These are phyloP conservation scores for Choreutis nemorana DNA, from an alignment of 2,888 invertebrate species.

Conservation along the genomic window DNA sequence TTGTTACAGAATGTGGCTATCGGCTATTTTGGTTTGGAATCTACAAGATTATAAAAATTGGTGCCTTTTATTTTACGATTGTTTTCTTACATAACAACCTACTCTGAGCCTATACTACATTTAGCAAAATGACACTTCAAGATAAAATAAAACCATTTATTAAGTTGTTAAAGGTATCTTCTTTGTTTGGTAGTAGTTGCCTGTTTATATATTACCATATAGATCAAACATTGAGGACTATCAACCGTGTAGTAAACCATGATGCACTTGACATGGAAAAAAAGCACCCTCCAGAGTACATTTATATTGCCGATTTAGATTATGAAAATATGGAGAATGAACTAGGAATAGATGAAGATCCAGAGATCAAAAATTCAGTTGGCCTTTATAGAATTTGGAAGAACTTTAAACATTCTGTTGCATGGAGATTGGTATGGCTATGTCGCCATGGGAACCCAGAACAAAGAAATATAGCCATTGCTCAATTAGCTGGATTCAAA, in stretches of 20 bases:
- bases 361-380: constrained; percentile 26
- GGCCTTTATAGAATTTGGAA: constrained; percentile 64
- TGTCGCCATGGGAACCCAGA: constrained; percentile 70
- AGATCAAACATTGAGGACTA: constrained; percentile 24
- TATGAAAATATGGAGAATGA: constrained; percentile 28
- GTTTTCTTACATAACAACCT: too few species aligned
- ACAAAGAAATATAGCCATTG: constrained; percentile 71
- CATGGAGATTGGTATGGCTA: constrained; percentile 71
- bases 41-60: too few species aligned
- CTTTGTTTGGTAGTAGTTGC: constrained; percentile 25
- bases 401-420: constrained; percentile 69
- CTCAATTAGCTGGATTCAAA: constrained; percentile 71
- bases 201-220: constrained; percentile 36
- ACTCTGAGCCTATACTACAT: too few species aligned
- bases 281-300: constrained; percentile 44
- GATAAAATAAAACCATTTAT: constrained; percentile 31
- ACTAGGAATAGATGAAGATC: constrained; percentile 31
- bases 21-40: too few species aligned
- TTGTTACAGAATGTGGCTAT: too few species aligned
- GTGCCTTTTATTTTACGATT: too few species aligned
- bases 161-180: constrained; percentile 29
- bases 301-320: constrained; percentile 53
- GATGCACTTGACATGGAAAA: constrained; percentile 47
- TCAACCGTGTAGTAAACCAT: constrained; percentile 38
- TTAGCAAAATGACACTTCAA: constrained; percentile 31